A percentile compares a stretch with the other conserved stretches of the same genome.
phyloP scores from a whole-genome alignment of 2,797 vertebrate species.

The Acanthopagrus latus region DNA sequence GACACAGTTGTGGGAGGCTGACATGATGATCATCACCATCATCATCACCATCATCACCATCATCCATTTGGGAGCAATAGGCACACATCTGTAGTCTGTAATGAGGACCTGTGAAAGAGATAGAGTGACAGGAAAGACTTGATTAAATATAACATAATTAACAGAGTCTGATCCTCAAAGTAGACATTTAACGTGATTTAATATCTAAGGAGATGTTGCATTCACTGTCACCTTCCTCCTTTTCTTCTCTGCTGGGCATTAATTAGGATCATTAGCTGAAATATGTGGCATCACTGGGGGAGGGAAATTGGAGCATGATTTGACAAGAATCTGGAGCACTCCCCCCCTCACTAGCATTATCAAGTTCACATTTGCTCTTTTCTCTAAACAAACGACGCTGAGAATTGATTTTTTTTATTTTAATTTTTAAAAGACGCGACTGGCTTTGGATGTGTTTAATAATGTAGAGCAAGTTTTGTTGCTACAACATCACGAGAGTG shows the following conservation, averaged over 20 bases:
- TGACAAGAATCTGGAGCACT: constrained; percentile 9
- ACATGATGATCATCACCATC: constrained; percentile 23
- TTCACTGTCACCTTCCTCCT: not conserved
- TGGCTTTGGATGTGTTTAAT: not conserved
- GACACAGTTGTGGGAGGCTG: constrained; percentile 45
- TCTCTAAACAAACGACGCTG: not conserved
- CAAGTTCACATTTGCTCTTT: not conserved
- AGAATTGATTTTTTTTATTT: not conserved
- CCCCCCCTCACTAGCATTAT: not conserved
- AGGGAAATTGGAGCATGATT: constrained; percentile 4
- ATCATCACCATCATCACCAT: constrained; percentile 57
- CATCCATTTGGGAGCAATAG: constrained; percentile 68
- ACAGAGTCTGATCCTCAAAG: not conserved
- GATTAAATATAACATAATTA: too few relatives aligned
- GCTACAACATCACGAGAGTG: constrained; percentile 13
- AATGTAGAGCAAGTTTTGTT: constrained; percentile 50
- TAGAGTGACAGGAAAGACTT: constrained; percentile 13
- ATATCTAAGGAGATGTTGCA: not conserved
- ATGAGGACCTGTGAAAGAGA: constrained; percentile 60
- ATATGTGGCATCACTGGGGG: constrained; percentile 10
- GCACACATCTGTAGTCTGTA: constrained; percentile 42
- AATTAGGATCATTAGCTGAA: not conserved
- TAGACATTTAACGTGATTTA: not conserved
- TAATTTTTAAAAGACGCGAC: too few relatives aligned
- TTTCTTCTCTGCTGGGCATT: not conserved